Base-by-base conservation (phyloP, 2,888 invertebrate genomes). In the Euzetes globulus region DNA sequence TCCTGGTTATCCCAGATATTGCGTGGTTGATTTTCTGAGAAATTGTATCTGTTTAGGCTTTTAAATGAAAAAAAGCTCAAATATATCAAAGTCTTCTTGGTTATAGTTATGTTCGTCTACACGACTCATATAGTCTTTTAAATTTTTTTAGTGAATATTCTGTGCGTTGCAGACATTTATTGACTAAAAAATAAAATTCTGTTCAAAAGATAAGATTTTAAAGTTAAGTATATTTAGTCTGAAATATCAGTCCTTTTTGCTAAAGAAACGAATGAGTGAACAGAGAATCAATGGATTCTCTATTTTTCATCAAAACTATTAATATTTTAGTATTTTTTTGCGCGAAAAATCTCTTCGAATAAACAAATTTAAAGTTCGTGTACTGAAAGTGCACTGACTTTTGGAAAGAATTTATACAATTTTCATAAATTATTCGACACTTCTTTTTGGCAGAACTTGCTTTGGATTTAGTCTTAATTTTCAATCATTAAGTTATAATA, bases 211-310 rank as follows among this genome's bases (percentile, higher is more conserved):
- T 50, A 50, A 19, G 50, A 50, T 50, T 50, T 50, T n/a, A n/a
- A 50, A 50, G 50, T 19, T 50, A 50, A 50, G 50, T n/a, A 50
- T 50, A 50, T 50, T 50, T 50, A 50, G 50, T 50, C 50, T 50
- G n/a, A 50, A 50, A 50, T 41, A 50, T n/a, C 50, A 50, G n/a
- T n/a, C n/a, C 19, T 50, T 19, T 50, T 41, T 41, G 7, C 13
- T 50, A 4, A 19, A 1, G 19, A 5, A 19, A 50, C 19, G 50
- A 9, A 1, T 50, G 50, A 19, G 50, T 50, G n/a, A 50, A 50
- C 50, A 50, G n/a, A 41, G 41, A 50, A 50, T 50, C 19, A 50
- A 50, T 19, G 50, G n/a, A 50, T 50, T 19, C 50, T 50, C 19
- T 50, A 9, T n/a, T 50, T 50, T 19, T 50, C 50, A 19, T 50